Evolutionary conservation across 37 sponge, comb jelly and placozoan species (phyloP), one percentile per base, ranked within the genome.

Genomic region (Bolinopsis microptera): DNA sequence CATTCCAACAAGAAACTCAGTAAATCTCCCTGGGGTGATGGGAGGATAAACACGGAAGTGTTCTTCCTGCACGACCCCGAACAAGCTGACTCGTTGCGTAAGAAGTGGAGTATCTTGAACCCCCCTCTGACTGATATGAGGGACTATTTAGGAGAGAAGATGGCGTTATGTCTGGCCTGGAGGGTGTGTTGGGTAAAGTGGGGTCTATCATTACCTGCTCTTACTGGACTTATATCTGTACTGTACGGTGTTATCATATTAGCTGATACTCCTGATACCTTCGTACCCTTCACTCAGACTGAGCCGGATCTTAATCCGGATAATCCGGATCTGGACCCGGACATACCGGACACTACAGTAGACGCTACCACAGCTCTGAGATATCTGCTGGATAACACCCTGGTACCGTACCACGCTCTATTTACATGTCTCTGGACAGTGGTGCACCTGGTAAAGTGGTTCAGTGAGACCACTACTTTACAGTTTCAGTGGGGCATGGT

Each of bases 111-210:
- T 23, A 0, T 77, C 37, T 32, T 35, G 1, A 77, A 35, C 80
- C 80, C 80, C 32, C 80, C 80, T 16, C 21, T 77, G 33, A 32
- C 27, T 18, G 61, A 9, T 30, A 41, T 86, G 13, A 86, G 90
- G 26, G 61, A 86, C 48, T 86, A 86, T 48, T 41, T 86, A 21
- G 90, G 90, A 21, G 90, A 86, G 36, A 40, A 86, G 90, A 86
- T 86, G 36, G 41, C 90, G 30, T 86, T 86, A 25, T 39, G 26
- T n/a, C 25, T 86, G 40, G 90, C 90, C 9, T 86, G 90, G 90
- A 37, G 90, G 27, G 26, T 36, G 26, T 41, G 61, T 25, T 86
- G 90, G 90, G 27, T 39, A n/a, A 86, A 27, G 90, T 86, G 41
- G 41, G 90, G 90, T 1, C 48, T 86, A 23, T 27, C 39, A 2